These are phyloP conservation scores for Poeciliopsis retropinna DNA, from an alignment of 2,113 vertebrate species.

Conservation along the genomic window DNA sequence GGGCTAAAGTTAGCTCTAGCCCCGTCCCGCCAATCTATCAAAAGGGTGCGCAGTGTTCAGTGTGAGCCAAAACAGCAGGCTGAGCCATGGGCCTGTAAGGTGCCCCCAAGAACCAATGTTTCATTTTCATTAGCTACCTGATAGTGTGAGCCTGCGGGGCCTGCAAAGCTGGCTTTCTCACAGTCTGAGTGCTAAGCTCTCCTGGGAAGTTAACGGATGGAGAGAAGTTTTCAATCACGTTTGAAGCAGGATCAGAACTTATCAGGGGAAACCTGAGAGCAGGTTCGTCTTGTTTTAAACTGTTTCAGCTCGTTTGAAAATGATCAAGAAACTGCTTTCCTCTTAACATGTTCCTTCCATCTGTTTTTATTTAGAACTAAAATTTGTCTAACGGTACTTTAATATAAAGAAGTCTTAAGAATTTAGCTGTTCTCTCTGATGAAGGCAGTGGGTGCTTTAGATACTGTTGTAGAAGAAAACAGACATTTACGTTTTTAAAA, in stretches of 20 bases:
- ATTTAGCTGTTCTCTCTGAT: too few species aligned
- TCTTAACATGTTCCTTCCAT: neutral
- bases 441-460: too few species aligned
- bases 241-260: slow-evolving; percentile 38
- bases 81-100: slow-evolving; percentile 57
- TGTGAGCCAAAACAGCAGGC: slow-evolving; percentile 59
- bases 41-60: slow-evolving; percentile 58
- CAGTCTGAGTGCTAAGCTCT: slow-evolving; percentile 52
- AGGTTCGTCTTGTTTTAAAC: slow-evolving; percentile 53
- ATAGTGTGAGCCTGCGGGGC: slow-evolving; percentile 51
- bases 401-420: neutral
- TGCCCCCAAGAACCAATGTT: slow-evolving; percentile 79
- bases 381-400: neutral
- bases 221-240: slow-evolving; percentile 64
- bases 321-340: slow-evolving; percentile 6
- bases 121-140: slow-evolving; percentile 79
- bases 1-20: slow-evolving; percentile 80
- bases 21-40: slow-evolving; percentile 75
- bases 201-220: slow-evolving; percentile 46
- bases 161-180: slow-evolving; percentile 3
- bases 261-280: slow-evolving; percentile 24
- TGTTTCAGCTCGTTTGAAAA: slow-evolving; percentile 16
- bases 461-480: too few species aligned
- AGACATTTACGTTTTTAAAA: too few species aligned
- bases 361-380: neutral